These are phyloP conservation scores for Leptinotarsa peninsularis DNA, from an alignment of 2,888 invertebrate species.

Conservation along the genomic window DNA sequence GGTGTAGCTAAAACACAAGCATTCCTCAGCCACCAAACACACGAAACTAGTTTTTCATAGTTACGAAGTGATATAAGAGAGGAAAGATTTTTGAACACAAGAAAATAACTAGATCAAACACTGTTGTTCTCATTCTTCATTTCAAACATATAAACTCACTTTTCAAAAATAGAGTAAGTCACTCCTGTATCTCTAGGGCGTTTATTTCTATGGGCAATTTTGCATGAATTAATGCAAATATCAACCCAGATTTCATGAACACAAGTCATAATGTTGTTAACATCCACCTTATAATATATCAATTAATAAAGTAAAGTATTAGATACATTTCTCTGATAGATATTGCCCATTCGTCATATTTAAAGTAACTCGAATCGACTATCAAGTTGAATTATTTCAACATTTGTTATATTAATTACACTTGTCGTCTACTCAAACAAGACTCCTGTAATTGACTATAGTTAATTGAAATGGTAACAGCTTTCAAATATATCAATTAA, in stretches of 20 bases:
- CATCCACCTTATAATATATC: slow-evolving; percentile 10
- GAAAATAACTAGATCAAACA: no score
- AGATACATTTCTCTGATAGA: slow-evolving; percentile 24
- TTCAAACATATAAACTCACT: no score
- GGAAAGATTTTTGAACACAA: no score
- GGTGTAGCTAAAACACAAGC: no score
- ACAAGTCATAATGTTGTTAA: slow-evolving; percentile 20
- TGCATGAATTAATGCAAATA: slow-evolving; percentile 26
- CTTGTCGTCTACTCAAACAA: slow-evolving; percentile 24
- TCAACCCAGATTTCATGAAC: slow-evolving; percentile 19
- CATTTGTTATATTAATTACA: slow-evolving; percentile 16
- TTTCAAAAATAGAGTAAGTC: not conserved
- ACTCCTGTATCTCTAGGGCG: not conserved
- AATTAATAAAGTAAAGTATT: slow-evolving; percentile 25
- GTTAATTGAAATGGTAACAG: slow-evolving; percentile 24
- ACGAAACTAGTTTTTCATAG: no score
- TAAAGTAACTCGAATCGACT: slow-evolving; percentile 26
- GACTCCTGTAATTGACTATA: slow-evolving; percentile 4
- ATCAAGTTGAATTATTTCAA: slow-evolving; percentile 18
- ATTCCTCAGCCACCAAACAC: no score
- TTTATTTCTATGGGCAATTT: not conserved
- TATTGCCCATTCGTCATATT: slow-evolving; percentile 26
- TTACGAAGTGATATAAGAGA: no score
- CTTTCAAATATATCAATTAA: slow-evolving; percentile 27
- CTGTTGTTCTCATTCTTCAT: no score